These are phyloP conservation scores for Oreochromis aureus DNA, from an alignment of 2,113 vertebrate species.

Conservation along the genomic window DNA sequence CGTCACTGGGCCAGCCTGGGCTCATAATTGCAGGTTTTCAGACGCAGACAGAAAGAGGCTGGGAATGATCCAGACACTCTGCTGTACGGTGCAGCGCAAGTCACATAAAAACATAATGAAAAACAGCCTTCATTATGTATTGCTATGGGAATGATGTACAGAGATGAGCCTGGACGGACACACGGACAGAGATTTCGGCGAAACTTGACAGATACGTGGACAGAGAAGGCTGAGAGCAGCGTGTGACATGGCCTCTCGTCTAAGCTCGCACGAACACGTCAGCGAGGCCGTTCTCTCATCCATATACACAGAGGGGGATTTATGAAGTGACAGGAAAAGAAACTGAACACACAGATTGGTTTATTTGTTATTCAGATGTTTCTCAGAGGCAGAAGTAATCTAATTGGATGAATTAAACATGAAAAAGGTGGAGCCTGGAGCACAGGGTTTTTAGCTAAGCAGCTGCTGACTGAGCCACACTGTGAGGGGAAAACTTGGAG, in stretches of 20 bases:
- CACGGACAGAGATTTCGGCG: not conserved
- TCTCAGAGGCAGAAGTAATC: not conserved
- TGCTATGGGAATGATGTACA: not conserved
- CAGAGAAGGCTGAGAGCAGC: not conserved
- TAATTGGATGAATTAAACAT: not conserved
- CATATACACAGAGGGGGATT: not conserved
- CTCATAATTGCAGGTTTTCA: conserved; percentile 38
- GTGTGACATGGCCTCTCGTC: not conserved
- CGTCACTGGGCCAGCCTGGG: not conserved
- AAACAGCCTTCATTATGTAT: not conserved
- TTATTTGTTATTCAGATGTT: not conserved
- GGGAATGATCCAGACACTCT: not conserved
- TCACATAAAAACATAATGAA: not conserved
- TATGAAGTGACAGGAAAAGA: not conserved
- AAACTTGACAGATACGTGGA: not conserved
- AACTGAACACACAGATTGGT: not conserved
- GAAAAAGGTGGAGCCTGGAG: not conserved
- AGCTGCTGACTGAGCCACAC: not conserved
- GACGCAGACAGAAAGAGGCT: not conserved
- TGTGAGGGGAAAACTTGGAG: not conserved
- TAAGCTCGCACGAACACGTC: not conserved
- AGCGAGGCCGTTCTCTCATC: not conserved
- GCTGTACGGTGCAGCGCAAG: not conserved
- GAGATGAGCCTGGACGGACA: not conserved
- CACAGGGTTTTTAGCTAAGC: not conserved